Evolutionary conservation across 2,113 vertebrate species (phyloP).

Genomic region (Otus sunia): DNA sequence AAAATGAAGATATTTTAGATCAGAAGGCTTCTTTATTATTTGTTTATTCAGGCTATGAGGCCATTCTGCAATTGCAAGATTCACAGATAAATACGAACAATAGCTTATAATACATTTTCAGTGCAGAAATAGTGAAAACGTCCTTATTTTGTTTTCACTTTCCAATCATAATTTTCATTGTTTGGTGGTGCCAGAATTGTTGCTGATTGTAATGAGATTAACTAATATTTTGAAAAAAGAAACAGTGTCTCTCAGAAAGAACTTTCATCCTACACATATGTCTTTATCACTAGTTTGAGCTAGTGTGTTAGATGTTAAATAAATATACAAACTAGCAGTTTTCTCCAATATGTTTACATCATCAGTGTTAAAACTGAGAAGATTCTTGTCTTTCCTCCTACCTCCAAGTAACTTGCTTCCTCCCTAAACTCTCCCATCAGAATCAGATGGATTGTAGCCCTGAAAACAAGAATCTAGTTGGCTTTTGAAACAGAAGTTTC

Average conservation of each 20-base stretch:
- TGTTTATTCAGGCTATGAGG: neutral
- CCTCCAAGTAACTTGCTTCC: neutral
- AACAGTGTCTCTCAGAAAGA: neutral
- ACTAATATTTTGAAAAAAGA: neutral
- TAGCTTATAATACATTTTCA: neutral
- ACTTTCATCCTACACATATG: neutral
- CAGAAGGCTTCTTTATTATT: neutral
- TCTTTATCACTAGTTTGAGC: neutral
- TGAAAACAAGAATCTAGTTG: neutral
- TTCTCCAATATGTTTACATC: neutral
- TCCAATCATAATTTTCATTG: neutral
- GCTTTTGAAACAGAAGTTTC: neutral
- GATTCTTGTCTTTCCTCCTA: neutral
- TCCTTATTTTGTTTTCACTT: neutral
- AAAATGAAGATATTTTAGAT: neutral
- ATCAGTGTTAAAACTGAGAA: neutral
- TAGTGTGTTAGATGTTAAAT: neutral
- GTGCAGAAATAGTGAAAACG: neutral
- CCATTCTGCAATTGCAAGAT: neutral
- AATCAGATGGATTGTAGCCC: neutral
- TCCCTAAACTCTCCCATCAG: neutral
- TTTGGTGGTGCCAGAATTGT: neutral
- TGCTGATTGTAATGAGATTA: neutral
- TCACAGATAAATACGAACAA: neutral
- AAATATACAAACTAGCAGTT: neutral